Conservation (phyloP, 2,888 invertebrate genomes). For the Gortyna flavago region DNA sequence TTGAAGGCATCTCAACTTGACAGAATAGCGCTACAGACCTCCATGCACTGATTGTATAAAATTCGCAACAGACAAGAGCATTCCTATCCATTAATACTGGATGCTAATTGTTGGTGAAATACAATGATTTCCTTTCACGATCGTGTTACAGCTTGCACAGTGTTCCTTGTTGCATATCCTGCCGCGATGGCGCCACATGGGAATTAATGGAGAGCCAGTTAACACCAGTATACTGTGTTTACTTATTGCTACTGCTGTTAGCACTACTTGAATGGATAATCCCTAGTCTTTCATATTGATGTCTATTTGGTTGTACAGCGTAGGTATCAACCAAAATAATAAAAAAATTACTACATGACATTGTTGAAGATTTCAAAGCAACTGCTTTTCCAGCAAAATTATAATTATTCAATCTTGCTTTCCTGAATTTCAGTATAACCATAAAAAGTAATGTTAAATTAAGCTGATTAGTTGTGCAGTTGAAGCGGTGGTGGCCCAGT, state of each 20-base stretch:
- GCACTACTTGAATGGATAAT: conserved; percentile 17
- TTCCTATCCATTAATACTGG: conserved; percentile 38
- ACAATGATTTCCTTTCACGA: conserved; percentile 67
- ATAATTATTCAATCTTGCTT: not conserved
- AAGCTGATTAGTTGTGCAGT: not conserved
- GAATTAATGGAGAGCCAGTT: conserved; percentile 39
- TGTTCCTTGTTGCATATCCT: conserved; percentile 66
- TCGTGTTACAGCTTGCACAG: conserved; percentile 58
- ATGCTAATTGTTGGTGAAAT: conserved; percentile 57
- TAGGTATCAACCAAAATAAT: not conserved
- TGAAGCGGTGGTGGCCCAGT: no score
- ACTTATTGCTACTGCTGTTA: conserved; percentile 5
- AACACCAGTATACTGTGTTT: conserved; percentile 28
- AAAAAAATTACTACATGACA: no score
- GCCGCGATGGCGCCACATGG: conserved; percentile 54
- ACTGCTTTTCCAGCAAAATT: not conserved
- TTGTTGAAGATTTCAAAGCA: no score
- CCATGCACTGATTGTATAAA: conserved; percentile 16
- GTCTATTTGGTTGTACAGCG: not conserved
- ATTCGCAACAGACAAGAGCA: conserved; percentile 49
- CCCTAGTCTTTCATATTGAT: not conserved
- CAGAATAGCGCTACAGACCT: not conserved
- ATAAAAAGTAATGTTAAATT: not conserved
- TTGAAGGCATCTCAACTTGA: conserved; percentile 1
- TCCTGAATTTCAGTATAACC: not conserved